Base-by-base conservation (phyloP, 2,113 vertebrate species). In the Cyanistes caeruleus region DNA sequence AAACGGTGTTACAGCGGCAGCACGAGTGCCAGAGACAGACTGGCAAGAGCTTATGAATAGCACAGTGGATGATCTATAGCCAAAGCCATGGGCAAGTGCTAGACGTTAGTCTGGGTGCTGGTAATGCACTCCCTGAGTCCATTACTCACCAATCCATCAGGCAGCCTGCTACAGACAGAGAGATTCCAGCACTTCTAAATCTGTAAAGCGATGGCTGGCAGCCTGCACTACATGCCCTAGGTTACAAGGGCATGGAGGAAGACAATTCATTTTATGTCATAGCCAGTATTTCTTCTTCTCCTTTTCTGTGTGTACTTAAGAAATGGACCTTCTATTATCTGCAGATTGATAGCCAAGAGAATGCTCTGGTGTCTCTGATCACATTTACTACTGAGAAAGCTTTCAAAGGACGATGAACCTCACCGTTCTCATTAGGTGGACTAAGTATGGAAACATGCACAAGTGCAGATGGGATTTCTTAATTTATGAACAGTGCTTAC, bases 71-170 rank as follows among this genome's bases (percentile, higher is more conserved):
- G 99, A 99, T 99, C 98, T 99, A 99, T 98, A 98, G 98, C 94
- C 97, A 97, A 95, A 98, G 98, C 98, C 98, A 98, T 97, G 97
- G 98, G 98, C 98, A 97, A 99, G 98, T 98, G 98, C 98, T 98
- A 97, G 98, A 98, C 99, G 99, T 99, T 99, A 99, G 98, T 99
- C 98, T 97, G 98, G 98, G 98, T 91, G 98, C 98, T 97, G 95
- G 98, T 99, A 99, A 99, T 98, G 98, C 98, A 98, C 98, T 98
- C 98, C 98, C 98, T 94, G 96, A 99, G 98, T 99, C 98, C 98
- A 99, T 99, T 99, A 99, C 99, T 99, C 99, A 98, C 98, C 98
- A 98, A 99, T 99, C 99, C 98, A 99, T 99, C 99, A 99, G 99
- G 99, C 98, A 99, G 98, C 98, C 97, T 98, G 97, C 97, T 98